Evolutionary conservation across 1,140 invertebrate genomes (phyloP).

Genomic region (Trichonephila inaurata): DNA sequence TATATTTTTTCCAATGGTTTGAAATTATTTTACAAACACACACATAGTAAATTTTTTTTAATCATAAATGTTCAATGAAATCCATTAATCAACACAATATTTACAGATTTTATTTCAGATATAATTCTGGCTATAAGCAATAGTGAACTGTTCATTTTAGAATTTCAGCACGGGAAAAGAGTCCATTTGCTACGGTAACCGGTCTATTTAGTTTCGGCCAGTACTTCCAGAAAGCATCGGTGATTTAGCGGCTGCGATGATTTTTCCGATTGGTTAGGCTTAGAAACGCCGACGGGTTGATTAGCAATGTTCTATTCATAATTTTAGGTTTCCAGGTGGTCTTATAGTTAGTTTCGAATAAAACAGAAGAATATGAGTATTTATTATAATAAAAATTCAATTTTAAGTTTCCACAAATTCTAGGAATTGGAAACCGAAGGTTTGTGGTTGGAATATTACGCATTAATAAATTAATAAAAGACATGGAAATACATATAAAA

Average conservation of each 20-base stretch:
- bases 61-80: not conserved
- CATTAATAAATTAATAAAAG: no score
- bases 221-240: not conserved
- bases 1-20: no score
- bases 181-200: not conserved
- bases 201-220: not conserved
- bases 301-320: not conserved
- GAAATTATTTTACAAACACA: no score
- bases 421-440: no score
- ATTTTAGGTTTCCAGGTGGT: no score
- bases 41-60: no score
- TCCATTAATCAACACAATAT: not conserved
- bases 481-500: no score
- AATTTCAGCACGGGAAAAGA: not conserved
- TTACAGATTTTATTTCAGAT: not conserved
- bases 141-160: not conserved
- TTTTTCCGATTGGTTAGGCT: not conserved
- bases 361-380: no score
- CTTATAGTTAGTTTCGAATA: no score
- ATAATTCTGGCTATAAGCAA: not conserved
- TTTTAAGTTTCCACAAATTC: no score
- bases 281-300: not conserved
- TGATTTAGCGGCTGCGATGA: not conserved
- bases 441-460: no score
- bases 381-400: no score